Conservation (phyloP, 1,140 invertebrate species). For the Vanessa atalanta region DNA sequence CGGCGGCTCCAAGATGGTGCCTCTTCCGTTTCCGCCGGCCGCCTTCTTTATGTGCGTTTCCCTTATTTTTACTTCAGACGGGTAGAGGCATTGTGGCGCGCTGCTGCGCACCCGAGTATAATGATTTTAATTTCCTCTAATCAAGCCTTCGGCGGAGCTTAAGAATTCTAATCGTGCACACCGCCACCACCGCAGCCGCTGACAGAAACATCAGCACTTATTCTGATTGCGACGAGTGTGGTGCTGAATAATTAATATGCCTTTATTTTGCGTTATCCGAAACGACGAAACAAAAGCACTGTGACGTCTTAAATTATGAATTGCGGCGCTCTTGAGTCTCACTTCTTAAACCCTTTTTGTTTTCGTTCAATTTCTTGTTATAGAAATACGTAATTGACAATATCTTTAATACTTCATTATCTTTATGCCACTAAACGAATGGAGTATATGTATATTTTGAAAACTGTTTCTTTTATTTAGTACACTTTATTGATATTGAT, state of each 20-base stretch:
- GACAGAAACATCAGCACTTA: slow-evolving; percentile 80
- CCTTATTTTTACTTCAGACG: slow-evolving; percentile 73
- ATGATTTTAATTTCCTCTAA: slow-evolving; percentile 82
- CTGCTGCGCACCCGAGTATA: slow-evolving; percentile 66
- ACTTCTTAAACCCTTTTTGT: slow-evolving; percentile 38
- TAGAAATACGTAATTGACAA: not conserved
- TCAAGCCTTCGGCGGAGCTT: slow-evolving; percentile 78
- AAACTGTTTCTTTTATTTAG: too few relatives aligned
- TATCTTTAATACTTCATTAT: not conserved
- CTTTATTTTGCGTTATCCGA: slow-evolving; percentile 72
- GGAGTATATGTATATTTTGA: too few relatives aligned
- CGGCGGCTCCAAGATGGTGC: slow-evolving; percentile 79
- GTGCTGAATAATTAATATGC: slow-evolving; percentile 79
- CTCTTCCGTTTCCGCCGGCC: slow-evolving; percentile 78
- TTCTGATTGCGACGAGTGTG: slow-evolving; percentile 80
- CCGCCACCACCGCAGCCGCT: slow-evolving; percentile 61
- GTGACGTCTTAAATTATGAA: slow-evolving; percentile 65
- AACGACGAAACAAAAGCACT: slow-evolving; percentile 65
- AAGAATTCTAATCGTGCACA: slow-evolving; percentile 80
- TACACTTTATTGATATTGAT: too few relatives aligned
- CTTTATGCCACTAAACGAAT: too few relatives aligned
- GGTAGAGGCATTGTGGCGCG: slow-evolving; percentile 68
- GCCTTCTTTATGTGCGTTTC: slow-evolving; percentile 78
- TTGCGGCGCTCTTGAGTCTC: slow-evolving; percentile 38
- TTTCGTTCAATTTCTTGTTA: slow-evolving; percentile 21